Evolutionary conservation across 1,140 invertebrate species (phyloP).

Genomic region (Manduca sexta): DNA sequence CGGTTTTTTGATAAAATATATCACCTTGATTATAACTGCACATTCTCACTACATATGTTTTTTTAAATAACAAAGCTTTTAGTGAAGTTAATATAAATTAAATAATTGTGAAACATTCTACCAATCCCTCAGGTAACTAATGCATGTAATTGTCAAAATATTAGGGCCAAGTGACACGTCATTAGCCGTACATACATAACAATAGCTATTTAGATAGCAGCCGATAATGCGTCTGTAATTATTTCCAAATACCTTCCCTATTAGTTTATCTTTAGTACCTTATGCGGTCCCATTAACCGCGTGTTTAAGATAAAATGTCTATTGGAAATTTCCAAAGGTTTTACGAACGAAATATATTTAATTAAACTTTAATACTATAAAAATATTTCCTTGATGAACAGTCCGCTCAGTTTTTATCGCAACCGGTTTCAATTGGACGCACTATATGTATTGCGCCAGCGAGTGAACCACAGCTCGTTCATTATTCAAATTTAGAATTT

Average conservation of each 20-base stretch:
- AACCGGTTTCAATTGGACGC: slow-evolving; percentile 18
- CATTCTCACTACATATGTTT: no score
- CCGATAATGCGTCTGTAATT: slow-evolving; percentile 28
- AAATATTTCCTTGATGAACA: slow-evolving; percentile 12
- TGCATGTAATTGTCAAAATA: neutral
- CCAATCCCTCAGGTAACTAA: no score
- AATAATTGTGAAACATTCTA: no score
- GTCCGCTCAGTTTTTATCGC: slow-evolving; percentile 15
- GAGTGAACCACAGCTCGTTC: slow-evolving; percentile 8
- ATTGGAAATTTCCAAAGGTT: slow-evolving; percentile 49
- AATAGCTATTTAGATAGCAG: slow-evolving; percentile 25
- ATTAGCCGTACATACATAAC: neutral
- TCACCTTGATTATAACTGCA: no score
- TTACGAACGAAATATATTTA: slow-evolving; percentile 10
- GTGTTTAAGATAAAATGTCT: slow-evolving; percentile 48
- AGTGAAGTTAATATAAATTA: no score
- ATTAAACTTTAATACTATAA: slow-evolving; percentile 24
- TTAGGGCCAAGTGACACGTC: neutral
- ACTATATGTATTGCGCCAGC: slow-evolving; percentile 5
- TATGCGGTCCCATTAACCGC: slow-evolving; percentile 39
- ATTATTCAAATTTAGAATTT: slow-evolving; percentile 25
- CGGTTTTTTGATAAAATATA: no score
- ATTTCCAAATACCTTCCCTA: slow-evolving; percentile 42
- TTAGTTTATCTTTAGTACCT: slow-evolving; percentile 50
- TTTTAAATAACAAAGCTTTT: no score